A percentile compares a stretch with the other conserved stretches of the same genome.
Evolutionary conservation across 2,888 invertebrate species (phyloP).

Genomic region (Idaea aversata): DNA sequence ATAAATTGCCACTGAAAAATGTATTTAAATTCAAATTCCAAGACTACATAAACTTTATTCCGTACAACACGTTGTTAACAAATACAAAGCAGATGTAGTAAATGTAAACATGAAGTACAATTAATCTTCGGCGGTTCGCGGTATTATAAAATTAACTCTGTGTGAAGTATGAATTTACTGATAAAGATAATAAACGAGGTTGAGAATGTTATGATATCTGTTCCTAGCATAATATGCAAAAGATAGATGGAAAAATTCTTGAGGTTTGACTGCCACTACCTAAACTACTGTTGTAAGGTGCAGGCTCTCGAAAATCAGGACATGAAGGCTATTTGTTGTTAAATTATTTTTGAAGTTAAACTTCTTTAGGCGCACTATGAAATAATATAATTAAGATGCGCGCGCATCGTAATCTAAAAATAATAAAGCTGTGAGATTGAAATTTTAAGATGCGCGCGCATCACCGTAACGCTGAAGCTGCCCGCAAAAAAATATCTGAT

Average conservation of each 20-base stretch:
- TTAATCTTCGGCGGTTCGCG: constrained; percentile 9
- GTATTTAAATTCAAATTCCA: neutral
- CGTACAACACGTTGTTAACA: neutral
- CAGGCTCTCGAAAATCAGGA: too few relatives aligned
- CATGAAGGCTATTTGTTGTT: too few relatives aligned
- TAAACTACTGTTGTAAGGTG: too few relatives aligned
- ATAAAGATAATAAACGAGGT: constrained; percentile 11
- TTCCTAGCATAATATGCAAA: neutral
- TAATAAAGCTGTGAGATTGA: too few relatives aligned
- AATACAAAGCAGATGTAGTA: neutral
- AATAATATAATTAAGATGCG: too few relatives aligned
- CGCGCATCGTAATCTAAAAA: too few relatives aligned
- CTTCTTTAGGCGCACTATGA: too few relatives aligned
- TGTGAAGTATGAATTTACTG: constrained; percentile 8
- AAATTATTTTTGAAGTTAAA: too few relatives aligned
- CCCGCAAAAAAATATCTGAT: too few relatives aligned
- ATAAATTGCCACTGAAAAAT: neutral
- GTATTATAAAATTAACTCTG: constrained; percentile 14
- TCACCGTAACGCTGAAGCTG: too few relatives aligned
- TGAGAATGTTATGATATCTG: constrained; percentile 2
- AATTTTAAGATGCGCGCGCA: too few relatives aligned
- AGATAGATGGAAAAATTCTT: neutral
- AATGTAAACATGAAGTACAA: neutral
- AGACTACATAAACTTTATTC: neutral
- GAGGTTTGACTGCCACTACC: too few relatives aligned